Base-by-base conservation (phyloP, 2,113 vertebrate genomes). In the Limanda limanda region DNA sequence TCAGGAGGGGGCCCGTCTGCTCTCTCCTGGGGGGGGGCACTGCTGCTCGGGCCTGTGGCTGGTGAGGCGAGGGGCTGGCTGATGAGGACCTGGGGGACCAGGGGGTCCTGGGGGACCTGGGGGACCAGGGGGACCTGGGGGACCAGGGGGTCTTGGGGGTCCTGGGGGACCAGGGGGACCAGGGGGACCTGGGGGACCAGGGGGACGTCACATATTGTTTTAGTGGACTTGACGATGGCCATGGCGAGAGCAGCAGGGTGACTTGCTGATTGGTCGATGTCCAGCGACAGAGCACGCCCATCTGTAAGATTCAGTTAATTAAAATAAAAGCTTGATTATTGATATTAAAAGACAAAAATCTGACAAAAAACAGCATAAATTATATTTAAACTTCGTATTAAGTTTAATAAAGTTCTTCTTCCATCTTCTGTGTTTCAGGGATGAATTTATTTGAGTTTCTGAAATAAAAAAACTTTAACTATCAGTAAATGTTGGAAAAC, bases 61-160 rank as follows among this genome's bases (percentile, higher is more conserved):
- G 80, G 78, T 37, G n/a, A 23, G 1, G 64, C 71, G 31, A 76
- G 1, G 0, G 76, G 65, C 11, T 65, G 68, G 66, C 74, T 78
- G 81, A 86, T 61, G 76, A 87, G 79, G 69, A 87, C 58, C 31
- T 78, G 25, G 1, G 86, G 86, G 27, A 4, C 27, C n/a, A n/a
- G n/a, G n/a, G n/a, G n/a, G n/a, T n/a, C 58, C 31, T 78, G 25
- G 1, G 5, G 2, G 25, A 27, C 25, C 25, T 4, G 25, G 2
- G 25, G 25, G 2, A 80, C 69, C 48, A 63, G 62, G 21, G 59
- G 15, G 23, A 10, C 18, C n/a, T n/a, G n/a, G n/a, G n/a, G n/a
- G n/a, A n/a, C n/a, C n/a, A n/a, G n/a, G n/a, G n/a, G n/a, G n/a
- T n/a, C n/a, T n/a, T n/a, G n/a, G n/a, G 5, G 2, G 25, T 4